Evolutionary conservation across 2,797 vertebrate genomes (phyloP), one percentile per base, ranked within the genome.

Genomic region (Brachymystax lenok): DNA sequence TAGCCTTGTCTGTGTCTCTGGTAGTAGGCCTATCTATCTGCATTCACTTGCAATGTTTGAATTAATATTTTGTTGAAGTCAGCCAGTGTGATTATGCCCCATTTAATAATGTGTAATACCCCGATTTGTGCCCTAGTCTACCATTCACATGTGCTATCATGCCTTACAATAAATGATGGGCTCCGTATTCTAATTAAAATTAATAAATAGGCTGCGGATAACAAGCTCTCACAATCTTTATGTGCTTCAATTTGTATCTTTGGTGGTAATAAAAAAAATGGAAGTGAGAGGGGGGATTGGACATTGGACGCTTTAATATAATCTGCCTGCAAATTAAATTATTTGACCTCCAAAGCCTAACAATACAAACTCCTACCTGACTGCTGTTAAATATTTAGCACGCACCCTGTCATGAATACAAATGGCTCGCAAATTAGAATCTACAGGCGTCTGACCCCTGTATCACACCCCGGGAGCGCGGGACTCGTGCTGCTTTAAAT

Each of bases 371-470:
- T 97, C 95, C 95, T 90, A 94, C 95, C 93, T 94, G 88, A 95
- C 94, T 92, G 95, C 96, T 97, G 94, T 96, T 97, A 94, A 97
- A 97, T 98, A 98, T 98, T 96, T 97, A 97, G 96, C 94, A 89
- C 93, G 93, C 93, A 91, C 93, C 59, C 95, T 94, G 92, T 96
- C 96, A 97, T 98, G 97, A 98, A 98, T 98, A 98, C 96, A 96
- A 97, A 98, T 98, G 85, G 92, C 88, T 93, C 95, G 93, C 96
- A 99, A 98, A 99, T 98, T 96, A 97, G 95, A 98, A 96, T 95
- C 95, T 97, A 96, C 96, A 98, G 95, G 96, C 96, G 95, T 94
- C 95, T 97, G 97, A 98, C 97, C 96, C 93, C 87, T 87, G 92
- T 92, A 95, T 95, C 94, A 95, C 94, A 96, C 96, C 95, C 95